These are phyloP conservation scores for Merops nubicus DNA, from an alignment of 2,113 vertebrate species.

Conservation along the genomic window DNA sequence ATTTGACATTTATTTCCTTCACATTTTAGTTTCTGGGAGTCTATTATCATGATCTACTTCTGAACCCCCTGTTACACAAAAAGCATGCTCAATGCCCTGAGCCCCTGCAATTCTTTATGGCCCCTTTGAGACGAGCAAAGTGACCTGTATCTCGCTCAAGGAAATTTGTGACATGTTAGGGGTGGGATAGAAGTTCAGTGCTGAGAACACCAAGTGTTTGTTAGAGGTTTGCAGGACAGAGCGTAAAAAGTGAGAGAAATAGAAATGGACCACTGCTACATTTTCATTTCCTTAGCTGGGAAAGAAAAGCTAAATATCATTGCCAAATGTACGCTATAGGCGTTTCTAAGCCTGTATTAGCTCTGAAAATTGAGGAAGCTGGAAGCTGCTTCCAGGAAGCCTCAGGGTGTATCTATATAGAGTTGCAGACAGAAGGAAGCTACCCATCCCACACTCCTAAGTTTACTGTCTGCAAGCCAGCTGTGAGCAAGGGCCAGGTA, in stretches of 20 bases:
- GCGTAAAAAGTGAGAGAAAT: neutral
- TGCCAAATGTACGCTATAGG: neutral
- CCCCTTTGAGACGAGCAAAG: neutral
- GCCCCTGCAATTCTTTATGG: neutral
- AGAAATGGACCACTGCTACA: neutral
- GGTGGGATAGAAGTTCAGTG: neutral
- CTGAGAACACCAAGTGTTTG: neutral
- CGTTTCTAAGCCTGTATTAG: neutral
- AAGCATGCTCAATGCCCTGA: neutral
- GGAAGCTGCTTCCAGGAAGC: neutral
- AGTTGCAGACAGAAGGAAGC: neutral
- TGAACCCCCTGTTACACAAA: neutral
- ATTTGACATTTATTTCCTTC: neutral
- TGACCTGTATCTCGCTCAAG: neutral
- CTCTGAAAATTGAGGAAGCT: neutral
- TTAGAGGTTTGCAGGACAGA: neutral
- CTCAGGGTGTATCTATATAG: neutral
- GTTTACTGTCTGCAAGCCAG: slow-evolving; percentile 7
- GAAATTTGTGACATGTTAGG: neutral
- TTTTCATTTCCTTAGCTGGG: neutral
- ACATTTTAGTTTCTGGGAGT: neutral
- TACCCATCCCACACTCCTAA: neutral
- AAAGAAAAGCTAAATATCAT: neutral
- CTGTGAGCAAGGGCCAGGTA: slow-evolving; percentile 7
- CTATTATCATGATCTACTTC: neutral